Percentiles rank a stretch among this genome's conserved stretches.
Evolutionary conservation across 1,140 invertebrate species (phyloP).

Genomic region (Solenopsis invicta): DNA sequence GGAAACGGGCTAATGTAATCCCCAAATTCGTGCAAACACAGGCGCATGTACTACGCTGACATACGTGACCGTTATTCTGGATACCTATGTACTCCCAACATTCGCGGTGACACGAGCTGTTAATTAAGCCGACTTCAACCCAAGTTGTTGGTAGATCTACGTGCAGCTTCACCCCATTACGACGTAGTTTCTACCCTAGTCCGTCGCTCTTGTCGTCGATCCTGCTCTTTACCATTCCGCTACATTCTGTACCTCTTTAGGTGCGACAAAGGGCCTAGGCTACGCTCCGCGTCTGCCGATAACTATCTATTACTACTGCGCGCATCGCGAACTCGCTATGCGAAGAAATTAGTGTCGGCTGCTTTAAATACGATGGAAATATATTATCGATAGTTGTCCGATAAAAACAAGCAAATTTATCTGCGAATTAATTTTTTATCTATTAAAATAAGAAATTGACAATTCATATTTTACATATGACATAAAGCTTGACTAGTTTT

Average conservation of each 20-base stretch:
- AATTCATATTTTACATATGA: neutral
- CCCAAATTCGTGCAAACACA: constrained; percentile 4
- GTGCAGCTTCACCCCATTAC: constrained; percentile 20
- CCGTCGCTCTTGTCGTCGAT: constrained; percentile 39
- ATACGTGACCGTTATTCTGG: constrained; percentile 53
- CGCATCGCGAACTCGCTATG: neutral
- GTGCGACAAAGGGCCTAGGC: constrained; percentile 5
- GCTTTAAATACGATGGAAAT: neutral
- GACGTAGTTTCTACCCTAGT: constrained; percentile 32
- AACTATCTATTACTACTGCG: constrained; percentile 10
- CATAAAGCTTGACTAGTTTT: neutral
- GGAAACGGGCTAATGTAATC: constrained; percentile 22
- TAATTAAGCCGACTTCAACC: constrained; percentile 75
- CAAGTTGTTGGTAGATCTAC: constrained; percentile 60
- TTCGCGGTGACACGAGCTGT: constrained; percentile 66
- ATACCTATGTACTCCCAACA: constrained; percentile 46
- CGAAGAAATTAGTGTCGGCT: constrained; percentile 14
- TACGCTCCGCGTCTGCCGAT: constrained; percentile 8
- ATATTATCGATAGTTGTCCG: constrained; percentile 13
- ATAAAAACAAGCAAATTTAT: neutral
- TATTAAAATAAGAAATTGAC: neutral
- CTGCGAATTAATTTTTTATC: neutral
- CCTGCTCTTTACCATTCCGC: constrained; percentile 1
- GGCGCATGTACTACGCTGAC: constrained; percentile 25
- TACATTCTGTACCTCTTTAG: constrained; percentile 14